A percentile compares a stretch with the other conserved stretches of the same genome.
Conservation (phyloP, 2,113 vertebrate genomes). For the Neoarius graeffei region DNA sequence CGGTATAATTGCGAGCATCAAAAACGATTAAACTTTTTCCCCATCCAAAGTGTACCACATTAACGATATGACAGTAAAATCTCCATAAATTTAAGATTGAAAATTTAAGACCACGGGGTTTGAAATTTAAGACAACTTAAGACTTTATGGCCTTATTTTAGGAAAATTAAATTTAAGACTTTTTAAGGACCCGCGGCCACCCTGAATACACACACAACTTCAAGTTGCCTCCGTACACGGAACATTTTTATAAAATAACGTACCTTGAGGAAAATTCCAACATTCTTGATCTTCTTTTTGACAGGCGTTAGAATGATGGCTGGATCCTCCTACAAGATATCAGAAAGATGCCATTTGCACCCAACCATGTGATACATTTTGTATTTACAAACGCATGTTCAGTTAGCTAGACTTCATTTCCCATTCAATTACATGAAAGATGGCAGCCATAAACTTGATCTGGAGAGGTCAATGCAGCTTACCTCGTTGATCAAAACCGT, state of each 20-base stretch:
- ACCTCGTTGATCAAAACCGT: constrained; percentile 89
- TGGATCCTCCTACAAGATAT: constrained; percentile 76
- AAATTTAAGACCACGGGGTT: too few relatives aligned
- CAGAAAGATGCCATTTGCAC: not conserved
- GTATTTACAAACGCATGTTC: not conserved
- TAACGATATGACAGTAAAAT: too few relatives aligned
- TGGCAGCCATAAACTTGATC: not conserved
- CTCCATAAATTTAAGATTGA: too few relatives aligned
- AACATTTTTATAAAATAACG: too few relatives aligned
- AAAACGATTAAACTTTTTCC: too few relatives aligned
- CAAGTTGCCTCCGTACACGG: not conserved
- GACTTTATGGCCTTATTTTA: too few relatives aligned
- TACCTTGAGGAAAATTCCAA: constrained; percentile 92
- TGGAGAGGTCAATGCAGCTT: not conserved
- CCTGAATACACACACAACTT: not conserved
- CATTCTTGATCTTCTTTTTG: constrained; percentile 93
- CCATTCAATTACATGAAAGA: not conserved
- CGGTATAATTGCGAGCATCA: too few relatives aligned
- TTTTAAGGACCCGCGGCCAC: too few relatives aligned
- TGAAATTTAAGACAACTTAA: too few relatives aligned
- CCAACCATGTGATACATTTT: not conserved
- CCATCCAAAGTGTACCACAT: too few relatives aligned
- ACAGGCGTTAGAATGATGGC: constrained; percentile 85
- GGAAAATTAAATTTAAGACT: too few relatives aligned
- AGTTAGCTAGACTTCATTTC: not conserved